phyloP scores from a whole-genome alignment of 2,113 vertebrate genomes.

The Nothocercus nigrocapillus region DNA sequence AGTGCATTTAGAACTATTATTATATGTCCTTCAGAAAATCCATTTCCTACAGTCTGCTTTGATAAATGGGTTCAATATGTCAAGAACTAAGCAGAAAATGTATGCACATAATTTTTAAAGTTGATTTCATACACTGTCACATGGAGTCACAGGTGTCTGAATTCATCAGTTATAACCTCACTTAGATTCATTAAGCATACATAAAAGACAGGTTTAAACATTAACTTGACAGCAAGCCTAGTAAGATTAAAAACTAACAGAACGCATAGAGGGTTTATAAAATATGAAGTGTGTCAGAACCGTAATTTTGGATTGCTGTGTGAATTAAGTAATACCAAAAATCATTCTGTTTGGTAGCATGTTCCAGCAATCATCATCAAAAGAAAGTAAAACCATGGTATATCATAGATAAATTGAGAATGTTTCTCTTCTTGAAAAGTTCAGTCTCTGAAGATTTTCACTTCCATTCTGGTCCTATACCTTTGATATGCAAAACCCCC shows the following conservation, averaged over 20 bases:
- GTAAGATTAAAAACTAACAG: conserved; percentile 11
- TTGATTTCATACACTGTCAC: conserved; percentile 24
- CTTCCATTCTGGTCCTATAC: neutral
- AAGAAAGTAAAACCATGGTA: conserved; percentile 27
- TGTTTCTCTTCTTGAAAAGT: neutral
- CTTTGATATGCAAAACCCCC: neutral
- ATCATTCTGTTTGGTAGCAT: conserved; percentile 13
- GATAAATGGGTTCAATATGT: conserved; percentile 15
- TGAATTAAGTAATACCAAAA: conserved; percentile 27
- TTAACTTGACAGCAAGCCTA: conserved; percentile 22
- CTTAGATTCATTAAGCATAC: conserved; percentile 43
- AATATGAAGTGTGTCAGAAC: conserved; percentile 40
- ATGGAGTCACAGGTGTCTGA: conserved; percentile 18
- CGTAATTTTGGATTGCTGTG: conserved; percentile 2
- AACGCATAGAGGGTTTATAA: conserved; percentile 18
- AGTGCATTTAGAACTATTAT: neutral
- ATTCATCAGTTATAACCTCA: conserved; percentile 43
- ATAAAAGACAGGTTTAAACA: conserved; percentile 61
- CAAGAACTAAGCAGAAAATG: conserved; percentile 36
- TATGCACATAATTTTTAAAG: conserved; percentile 10
- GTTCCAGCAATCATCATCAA: conserved; percentile 26
- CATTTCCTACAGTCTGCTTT: neutral
- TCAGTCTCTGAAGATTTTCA: neutral
- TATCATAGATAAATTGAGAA: neutral
- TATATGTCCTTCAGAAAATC: neutral